phyloP scores from a whole-genome alignment of 2,888 invertebrate genomes.

The Cantharis lateralis region DNA sequence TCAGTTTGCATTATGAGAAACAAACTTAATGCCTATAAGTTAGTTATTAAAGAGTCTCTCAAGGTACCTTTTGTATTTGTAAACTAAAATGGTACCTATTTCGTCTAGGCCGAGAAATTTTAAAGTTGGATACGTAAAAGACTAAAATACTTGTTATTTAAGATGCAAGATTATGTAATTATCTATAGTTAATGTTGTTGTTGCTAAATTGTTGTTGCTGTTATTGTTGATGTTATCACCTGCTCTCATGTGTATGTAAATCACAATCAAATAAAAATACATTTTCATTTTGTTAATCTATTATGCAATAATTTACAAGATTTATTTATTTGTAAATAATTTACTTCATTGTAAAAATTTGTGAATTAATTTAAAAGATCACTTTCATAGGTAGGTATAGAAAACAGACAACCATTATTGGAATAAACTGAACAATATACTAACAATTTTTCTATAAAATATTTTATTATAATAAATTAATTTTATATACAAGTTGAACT shows the following conservation, averaged over 20 bases:
- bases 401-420: background rate
- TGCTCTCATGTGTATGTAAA: conserved; percentile 26
- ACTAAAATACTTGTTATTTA: background rate
- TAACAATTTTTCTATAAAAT: background rate
- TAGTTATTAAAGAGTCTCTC: no score
- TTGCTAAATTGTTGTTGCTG: conserved; percentile 56
- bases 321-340: background rate
- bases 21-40: no score
- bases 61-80: no score
- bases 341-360: background rate
- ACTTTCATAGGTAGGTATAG: background rate
- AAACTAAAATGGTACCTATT: no score
- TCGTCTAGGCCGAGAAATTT: no score
- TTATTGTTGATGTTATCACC: conserved; percentile 54
- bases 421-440: background rate
- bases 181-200: conserved; percentile 50
- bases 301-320: background rate
- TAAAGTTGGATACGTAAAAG: no score
- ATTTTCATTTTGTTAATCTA: background rate
- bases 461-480: background rate
- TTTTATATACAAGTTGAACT: background rate
- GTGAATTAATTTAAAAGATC: background rate
- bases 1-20: no score
- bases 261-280: conserved; percentile 3
- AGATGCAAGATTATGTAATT: conserved; percentile 37